A percentile compares a stretch with the other conserved stretches of the same genome.
These are phyloP conservation scores for Sitodiplosis mosellana DNA, from an alignment of 1,140 invertebrate genomes.

Conservation along the genomic window DNA sequence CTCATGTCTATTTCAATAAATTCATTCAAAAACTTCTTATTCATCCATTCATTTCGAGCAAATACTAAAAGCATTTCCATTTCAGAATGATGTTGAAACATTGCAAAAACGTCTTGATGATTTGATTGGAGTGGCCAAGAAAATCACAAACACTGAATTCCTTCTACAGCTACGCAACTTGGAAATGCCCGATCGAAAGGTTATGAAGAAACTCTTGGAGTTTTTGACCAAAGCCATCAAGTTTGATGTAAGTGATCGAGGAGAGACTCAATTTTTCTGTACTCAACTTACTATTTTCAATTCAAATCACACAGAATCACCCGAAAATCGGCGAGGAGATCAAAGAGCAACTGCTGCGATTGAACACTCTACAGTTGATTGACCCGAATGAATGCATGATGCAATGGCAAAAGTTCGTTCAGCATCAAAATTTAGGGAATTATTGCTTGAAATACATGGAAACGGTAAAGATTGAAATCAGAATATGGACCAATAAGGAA, in stretches of 20 bases:
- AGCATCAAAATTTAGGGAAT: conserved; percentile 15
- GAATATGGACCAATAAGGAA: neutral
- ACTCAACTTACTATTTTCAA: neutral
- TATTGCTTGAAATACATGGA: neutral
- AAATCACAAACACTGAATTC: conserved; percentile 16
- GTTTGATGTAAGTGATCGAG: neutral
- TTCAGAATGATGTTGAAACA: neutral
- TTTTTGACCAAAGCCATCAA: neutral
- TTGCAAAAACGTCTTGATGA: neutral
- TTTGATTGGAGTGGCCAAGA: conserved; percentile 5
- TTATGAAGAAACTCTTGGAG: conserved; percentile 13
- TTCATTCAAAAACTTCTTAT: no score
- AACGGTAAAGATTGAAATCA: neutral
- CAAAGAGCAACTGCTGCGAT: conserved; percentile 18
- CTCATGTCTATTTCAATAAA: neutral
- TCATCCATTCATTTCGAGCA: neutral
- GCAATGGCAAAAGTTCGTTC: conserved; percentile 23
- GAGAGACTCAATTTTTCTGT: neutral
- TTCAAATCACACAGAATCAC: conserved; percentile 3
- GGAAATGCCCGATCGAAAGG: conserved; percentile 16
- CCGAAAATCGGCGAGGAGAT: conserved; percentile 16
- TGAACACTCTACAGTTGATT: conserved; percentile 19
- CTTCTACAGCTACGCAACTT: conserved; percentile 17
- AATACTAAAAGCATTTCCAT: neutral
- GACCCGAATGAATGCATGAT: conserved; percentile 21